phyloP scores from a whole-genome alignment of 2,888 invertebrate genomes.

The Spilarctia lutea region DNA sequence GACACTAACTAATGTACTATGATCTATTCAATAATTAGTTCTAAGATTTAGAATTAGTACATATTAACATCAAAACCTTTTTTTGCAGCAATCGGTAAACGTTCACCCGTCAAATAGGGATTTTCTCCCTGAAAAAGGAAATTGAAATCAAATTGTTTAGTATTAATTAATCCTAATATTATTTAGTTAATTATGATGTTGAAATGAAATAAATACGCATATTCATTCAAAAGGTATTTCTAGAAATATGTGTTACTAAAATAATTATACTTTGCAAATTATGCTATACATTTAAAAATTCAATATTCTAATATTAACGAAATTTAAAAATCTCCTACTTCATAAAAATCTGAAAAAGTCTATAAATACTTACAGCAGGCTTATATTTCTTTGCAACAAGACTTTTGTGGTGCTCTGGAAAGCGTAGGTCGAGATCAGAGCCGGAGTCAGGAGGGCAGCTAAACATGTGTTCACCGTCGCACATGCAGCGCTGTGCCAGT shows the following conservation, averaged over 20 bases:
- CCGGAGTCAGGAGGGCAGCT: conserved; percentile 90
- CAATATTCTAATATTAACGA: neutral
- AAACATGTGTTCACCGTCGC: conserved; percentile 99
- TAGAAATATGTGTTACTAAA: neutral
- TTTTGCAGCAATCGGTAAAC: conserved; percentile 96
- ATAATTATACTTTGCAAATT: neutral
- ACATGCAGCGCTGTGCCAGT: conserved; percentile 97
- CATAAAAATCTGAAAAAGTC: neutral
- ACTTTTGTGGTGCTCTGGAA: conserved; percentile 89
- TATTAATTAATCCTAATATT: too few relatives aligned
- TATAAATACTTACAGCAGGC: conserved; percentile 74
- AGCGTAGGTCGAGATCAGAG: conserved; percentile 88
- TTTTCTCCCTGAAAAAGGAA: conserved; percentile 88
- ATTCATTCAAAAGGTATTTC: neutral
- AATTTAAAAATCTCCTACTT: neutral
- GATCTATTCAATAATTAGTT: conserved; percentile 33
- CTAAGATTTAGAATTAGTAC: conserved; percentile 61
- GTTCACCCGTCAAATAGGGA: conserved; percentile 94
- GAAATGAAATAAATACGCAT: neutral
- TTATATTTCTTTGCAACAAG: conserved; percentile 92
- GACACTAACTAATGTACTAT: conserved; percentile 59
- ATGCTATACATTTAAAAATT: neutral
- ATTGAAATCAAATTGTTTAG: conserved; percentile 1
- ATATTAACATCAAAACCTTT: conserved; percentile 92
- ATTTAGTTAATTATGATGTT: neutral